phyloP scores from a whole-genome alignment of 2,888 invertebrate species.

The Conops quadrifasciatus region DNA sequence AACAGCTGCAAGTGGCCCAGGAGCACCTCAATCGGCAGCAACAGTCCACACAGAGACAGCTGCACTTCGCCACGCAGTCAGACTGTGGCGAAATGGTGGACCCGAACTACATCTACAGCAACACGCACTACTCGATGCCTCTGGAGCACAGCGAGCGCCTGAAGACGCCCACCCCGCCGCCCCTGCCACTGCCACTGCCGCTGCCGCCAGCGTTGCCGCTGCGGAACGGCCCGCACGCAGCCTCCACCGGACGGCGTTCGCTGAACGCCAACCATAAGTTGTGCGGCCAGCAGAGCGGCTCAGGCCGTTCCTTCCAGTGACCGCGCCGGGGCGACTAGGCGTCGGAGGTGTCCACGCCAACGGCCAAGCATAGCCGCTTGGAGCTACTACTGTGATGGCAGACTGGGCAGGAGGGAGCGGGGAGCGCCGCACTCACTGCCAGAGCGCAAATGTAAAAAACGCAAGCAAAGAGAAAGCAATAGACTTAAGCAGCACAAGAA shows the following conservation, averaged over 20 bases:
- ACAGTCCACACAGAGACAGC: slow-evolving; percentile 35
- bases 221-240: slow-evolving; percentile 58
- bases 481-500: background rate
- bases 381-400: slow-evolving; percentile 59
- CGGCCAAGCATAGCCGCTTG: slow-evolving; percentile 57
- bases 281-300: slow-evolving; percentile 1
- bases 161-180: slow-evolving; percentile 62
- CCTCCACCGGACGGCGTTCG: slow-evolving; percentile 45
- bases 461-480: slow-evolving; percentile 17
- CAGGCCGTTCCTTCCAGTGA: slow-evolving; percentile 13
- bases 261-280: slow-evolving; percentile 41
- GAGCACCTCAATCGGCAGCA: slow-evolving; percentile 55
- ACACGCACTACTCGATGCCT: slow-evolving; percentile 63
- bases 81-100: slow-evolving; percentile 56
- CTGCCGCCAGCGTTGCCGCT: slow-evolving; percentile 63
- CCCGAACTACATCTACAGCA: slow-evolving; percentile 61
- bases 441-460: slow-evolving; percentile 8
- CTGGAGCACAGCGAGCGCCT: slow-evolving; percentile 58
- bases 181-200: slow-evolving; percentile 48
- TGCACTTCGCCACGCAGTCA: slow-evolving; percentile 47
- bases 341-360: slow-evolving; percentile 51
- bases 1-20: slow-evolving; percentile 49
- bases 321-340: background rate
- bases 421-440: background rate
- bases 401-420: slow-evolving; percentile 36